Evolutionary conservation across 2,797 vertebrate genomes (phyloP).

Genomic region (Acanthurus tractus): DNA sequence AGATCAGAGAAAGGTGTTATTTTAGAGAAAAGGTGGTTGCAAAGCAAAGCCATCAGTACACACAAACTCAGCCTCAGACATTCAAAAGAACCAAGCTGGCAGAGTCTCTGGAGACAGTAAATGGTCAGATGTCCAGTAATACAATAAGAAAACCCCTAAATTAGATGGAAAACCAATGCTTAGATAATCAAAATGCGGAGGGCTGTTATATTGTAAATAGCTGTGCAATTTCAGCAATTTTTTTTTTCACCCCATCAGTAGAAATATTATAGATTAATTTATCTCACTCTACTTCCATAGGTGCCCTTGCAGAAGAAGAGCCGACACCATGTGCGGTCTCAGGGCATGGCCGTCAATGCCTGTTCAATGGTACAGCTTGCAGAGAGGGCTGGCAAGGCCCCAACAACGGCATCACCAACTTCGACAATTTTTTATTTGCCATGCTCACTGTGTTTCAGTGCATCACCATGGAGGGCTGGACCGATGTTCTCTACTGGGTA

Average conservation of each 20-base stretch:
- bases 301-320: conserved; percentile 93
- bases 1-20: not conserved
- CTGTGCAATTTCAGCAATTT: too few relatives aligned
- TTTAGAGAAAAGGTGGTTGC: not conserved
- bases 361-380: conserved; percentile 91
- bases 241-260: too few relatives aligned
- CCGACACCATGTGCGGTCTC: conserved; percentile 94
- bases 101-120: not conserved
- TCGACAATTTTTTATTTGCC: conserved; percentile 98
- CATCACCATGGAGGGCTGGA: conserved; percentile 99
- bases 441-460: conserved; percentile 99
- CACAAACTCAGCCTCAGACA: not conserved
- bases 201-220: too few relatives aligned
- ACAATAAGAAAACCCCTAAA: too few relatives aligned
- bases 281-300: conserved; percentile 73
- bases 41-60: not conserved
- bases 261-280: too few relatives aligned
- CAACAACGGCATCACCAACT: conserved; percentile 98
- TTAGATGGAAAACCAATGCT: too few relatives aligned
- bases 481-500: conserved; percentile 99
- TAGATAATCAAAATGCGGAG: too few relatives aligned
- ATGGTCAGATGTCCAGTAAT: not conserved
- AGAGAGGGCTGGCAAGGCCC: conserved; percentile 95
- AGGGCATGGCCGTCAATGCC: conserved; percentile 94
- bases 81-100: not conserved